Evolutionary conservation across 2,888 invertebrate species (phyloP), one percentile per base, ranked within the genome.

Genomic region (Acrobasis repandana): DNA sequence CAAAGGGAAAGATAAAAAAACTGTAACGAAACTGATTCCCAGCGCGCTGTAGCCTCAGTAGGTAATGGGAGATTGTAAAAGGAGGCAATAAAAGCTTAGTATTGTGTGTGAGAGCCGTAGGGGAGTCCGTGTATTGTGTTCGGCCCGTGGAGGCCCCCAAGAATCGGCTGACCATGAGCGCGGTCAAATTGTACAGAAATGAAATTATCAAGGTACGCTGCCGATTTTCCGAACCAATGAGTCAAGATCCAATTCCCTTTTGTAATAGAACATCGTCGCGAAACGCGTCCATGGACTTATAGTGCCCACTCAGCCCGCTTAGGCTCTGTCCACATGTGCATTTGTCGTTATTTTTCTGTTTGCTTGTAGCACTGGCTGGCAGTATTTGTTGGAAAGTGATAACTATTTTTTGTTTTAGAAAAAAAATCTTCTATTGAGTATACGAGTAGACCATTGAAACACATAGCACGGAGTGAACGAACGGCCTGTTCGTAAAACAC

Each of bases 151-250:
- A 84, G 90, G 84, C 81, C 85, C 85, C 85, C 83, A 88, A 87
- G 89, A 88, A 87, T 87, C 88, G 90, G 76, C 90, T 87, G 90
- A 90, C 90, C 90, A 88, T 89, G 86, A 86, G 81, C 86, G 87
- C 91, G 92, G 90, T 91, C 92, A 92, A 92, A 92, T 92, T 92
- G 92, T 92, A 91, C 91, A 92, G 92, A 92, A 92, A 92, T 92
- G 92, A 91, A 92, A 92, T 92, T 92, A 92, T 92, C 92, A 92
- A 92, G 92, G 92, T 91, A 91, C 92, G 90, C 84, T 91, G 89
- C 90, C 92, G 92, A 92, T 92, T 92, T 92, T 92, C 92, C 90
- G 92, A 89, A 85, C 92, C 92, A 92, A 92, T 92, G 92, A 92
- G 90, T 92, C 92, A 92, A 90, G 90, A 92, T 92, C 91, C 92